Base-by-base conservation (phyloP, 92 coral and sea anemone genomes). In the Palythoa grandis region DNA sequence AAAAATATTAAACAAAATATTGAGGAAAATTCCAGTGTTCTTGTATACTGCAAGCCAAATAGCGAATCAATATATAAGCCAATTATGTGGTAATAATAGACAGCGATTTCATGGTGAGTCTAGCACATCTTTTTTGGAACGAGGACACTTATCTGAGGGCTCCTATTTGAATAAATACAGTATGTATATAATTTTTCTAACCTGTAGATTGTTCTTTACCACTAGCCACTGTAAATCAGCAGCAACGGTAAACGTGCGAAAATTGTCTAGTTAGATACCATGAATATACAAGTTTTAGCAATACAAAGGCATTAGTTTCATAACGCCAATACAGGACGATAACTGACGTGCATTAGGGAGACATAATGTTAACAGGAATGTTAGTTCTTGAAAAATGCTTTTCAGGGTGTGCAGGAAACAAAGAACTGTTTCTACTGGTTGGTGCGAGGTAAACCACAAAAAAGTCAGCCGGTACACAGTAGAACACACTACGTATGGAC, bases 401-500 rank as follows among this genome's bases (percentile, higher is more conserved):
- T 22, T 17, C 24, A n/a, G 8, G 11, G 10, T 63, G 10, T 19
- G 69, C 24, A 63, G 23, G 25, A 19, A 63, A 63, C 25, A 9
- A 4, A 19, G 7, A 25, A 52, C 79, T 22, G 66, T 19, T 12
- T 52, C 77, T 75, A 60, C 0, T 75, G 37, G 17, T 54, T 16
- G 43, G 29, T 3, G 17, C 14, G 50, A 14, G 29, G 74, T 53
- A 67, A n/a, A 80, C 24, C 20, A 78, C 35, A 80, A 12, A 22
- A 37, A 19, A 40, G 23, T 50, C 10, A 24, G 13, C 17, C 17
- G 53, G 20, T 39, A 76, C 67, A 40, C 47, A 5, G 57, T 24
- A 80, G 7, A 80, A 25, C 12, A 53, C 70, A 43, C 74, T 69
- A 40, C 65, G 85, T 67, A 80, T 43, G 85, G 8, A 38, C 74